phyloP scores from a whole-genome alignment of 92 coral and sea anemone genomes.

The Zoanthus solanderi region DNA sequence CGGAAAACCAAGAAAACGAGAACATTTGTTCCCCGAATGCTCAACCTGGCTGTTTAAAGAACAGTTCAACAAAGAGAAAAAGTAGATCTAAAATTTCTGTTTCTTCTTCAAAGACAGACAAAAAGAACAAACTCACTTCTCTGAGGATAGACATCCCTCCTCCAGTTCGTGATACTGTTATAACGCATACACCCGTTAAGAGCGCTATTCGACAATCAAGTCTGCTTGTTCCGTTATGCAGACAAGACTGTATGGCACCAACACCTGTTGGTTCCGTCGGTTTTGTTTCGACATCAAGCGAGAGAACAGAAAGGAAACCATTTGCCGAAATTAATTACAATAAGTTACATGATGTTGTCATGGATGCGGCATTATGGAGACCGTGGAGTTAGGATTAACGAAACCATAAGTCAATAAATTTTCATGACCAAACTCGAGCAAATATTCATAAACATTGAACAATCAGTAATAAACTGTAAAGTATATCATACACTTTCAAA shows the following conservation, averaged over 20 bases:
- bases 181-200: neutral
- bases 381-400: slow-evolving; percentile 7
- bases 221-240: slow-evolving; percentile 16
- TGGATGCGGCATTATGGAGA: slow-evolving; percentile 19
- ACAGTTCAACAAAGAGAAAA: neutral
- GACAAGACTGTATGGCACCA: neutral
- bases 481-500: no score
- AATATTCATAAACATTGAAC: no score
- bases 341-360: neutral
- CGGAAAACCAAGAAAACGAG: neutral
- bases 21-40: neutral
- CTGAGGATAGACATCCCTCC: slow-evolving; percentile 17
- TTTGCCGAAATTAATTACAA: neutral
- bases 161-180: neutral
- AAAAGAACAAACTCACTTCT: neutral
- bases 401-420: no score
- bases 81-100: neutral
- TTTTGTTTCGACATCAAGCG: neutral
- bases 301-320: slow-evolving; percentile 22
- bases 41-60: neutral
- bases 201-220: slow-evolving; percentile 6
- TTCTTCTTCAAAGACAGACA: neutral
- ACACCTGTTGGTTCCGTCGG: neutral
- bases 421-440: no score
- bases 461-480: no score